A percentile compares a stretch with the other conserved stretches of the same genome.
Conservation (phyloP, 92 coral and sea anemone genomes). For the Porites divaricata region DNA sequence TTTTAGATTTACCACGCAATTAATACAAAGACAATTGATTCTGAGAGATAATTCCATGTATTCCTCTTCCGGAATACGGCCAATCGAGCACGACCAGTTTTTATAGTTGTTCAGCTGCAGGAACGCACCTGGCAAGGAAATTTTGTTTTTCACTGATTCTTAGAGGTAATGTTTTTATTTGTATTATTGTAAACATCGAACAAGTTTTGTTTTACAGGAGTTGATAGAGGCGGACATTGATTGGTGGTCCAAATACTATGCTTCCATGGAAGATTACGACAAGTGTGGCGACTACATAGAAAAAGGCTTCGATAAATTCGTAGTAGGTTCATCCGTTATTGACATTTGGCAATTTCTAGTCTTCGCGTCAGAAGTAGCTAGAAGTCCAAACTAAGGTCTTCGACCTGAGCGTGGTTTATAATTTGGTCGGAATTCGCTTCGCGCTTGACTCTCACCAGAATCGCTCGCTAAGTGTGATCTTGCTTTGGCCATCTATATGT, state of each 20-base stretch:
- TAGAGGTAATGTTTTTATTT: neutral
- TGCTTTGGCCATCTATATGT: too few species aligned
- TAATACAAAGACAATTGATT: too few species aligned
- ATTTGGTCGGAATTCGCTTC: neutral
- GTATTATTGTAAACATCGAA: neutral
- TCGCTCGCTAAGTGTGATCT: too few species aligned
- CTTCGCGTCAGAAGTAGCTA: neutral
- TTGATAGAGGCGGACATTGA: constrained; percentile 71
- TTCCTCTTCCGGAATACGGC: too few species aligned
- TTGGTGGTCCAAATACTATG: constrained; percentile 98
- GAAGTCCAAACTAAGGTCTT: neutral
- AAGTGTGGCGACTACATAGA: constrained; percentile 80
- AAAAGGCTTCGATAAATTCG: constrained; percentile 77
- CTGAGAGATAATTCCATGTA: too few species aligned
- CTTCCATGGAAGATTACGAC: constrained; percentile 74
- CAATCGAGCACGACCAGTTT: neutral
- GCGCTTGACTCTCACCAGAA: neutral
- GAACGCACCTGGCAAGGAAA: too few species aligned
- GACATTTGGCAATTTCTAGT: neutral
- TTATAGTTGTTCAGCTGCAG: too few species aligned
- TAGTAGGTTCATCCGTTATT: constrained; percentile 46
- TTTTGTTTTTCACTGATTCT: too few species aligned
- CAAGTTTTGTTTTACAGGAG: constrained; percentile 5
- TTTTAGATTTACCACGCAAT: too few species aligned
- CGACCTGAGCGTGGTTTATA: too few species aligned